Percentiles rank a stretch among this genome's conserved stretches.
phyloP scores from a whole-genome alignment of 2,113 vertebrate genomes.

The Chloroceryle aenea region DNA sequence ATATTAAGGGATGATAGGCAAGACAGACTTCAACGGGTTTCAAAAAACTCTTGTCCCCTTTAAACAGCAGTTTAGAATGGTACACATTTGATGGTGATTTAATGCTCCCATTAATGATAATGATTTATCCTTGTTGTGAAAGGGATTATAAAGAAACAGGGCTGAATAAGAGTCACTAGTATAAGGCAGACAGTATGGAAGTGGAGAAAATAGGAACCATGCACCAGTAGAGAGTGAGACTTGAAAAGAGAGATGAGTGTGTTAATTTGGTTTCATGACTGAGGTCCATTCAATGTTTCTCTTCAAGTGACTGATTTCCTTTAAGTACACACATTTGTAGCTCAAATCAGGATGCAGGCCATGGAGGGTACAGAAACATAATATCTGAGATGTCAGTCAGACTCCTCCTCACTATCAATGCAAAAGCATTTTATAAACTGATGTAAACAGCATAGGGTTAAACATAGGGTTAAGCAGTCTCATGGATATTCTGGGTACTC shows the following conservation, averaged over 20 bases:
- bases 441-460: not conserved
- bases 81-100: not conserved
- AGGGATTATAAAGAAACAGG: not conserved
- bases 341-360: not conserved
- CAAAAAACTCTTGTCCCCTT: not conserved
- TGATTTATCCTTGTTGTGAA: not conserved
- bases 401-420: fast-evolving
- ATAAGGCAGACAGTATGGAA: not conserved
- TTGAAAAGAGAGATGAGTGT: fast-evolving
- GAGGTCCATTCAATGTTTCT: not conserved
- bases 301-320: not conserved
- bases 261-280: not conserved
- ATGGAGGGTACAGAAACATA: not conserved
- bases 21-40: not conserved
- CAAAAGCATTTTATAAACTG: not conserved
- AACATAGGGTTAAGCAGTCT: not conserved
- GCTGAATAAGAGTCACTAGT: not conserved
- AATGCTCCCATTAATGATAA: not conserved
- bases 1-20: fast-evolving
- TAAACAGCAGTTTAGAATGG: not conserved
- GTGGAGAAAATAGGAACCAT: fast-evolving
- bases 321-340: not conserved
- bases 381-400: fast-evolving
- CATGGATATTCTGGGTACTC: not conserved
- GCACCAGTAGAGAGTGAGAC: not conserved